phyloP scores from a whole-genome alignment of 1,140 invertebrate genomes.

The Cataglyphis hispanica region DNA sequence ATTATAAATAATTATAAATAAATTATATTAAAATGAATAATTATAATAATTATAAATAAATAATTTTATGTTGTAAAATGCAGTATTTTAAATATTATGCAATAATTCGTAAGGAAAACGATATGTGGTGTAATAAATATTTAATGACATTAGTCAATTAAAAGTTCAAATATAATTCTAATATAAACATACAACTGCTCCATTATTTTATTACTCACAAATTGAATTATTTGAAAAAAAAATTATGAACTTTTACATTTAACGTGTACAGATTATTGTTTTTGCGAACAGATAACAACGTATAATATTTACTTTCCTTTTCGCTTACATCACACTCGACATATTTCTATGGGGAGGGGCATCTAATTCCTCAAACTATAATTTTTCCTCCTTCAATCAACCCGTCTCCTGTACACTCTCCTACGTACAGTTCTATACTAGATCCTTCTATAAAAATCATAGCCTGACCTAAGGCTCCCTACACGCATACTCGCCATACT shows the following conservation, averaged over 20 bases:
- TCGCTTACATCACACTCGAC: slow-evolving; percentile 19
- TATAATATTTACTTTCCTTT: slow-evolving; percentile 1
- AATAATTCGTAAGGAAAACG: too few species aligned
- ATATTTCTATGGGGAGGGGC: not conserved
- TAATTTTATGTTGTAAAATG: too few species aligned
- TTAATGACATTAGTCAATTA: not conserved
- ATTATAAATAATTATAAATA: too few species aligned
- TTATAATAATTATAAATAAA: too few species aligned
- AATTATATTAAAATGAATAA: too few species aligned
- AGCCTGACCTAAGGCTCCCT: slow-evolving; percentile 36
- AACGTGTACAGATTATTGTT: not conserved
- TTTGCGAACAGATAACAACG: not conserved
- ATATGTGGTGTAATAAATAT: too few species aligned
- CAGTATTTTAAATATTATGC: too few species aligned
- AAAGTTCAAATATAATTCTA: not conserved
- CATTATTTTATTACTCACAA: not conserved
- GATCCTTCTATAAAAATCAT: not conserved
- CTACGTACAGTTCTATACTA: not conserved
- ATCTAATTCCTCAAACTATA: slow-evolving; percentile 15
- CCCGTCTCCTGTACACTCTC: not conserved
- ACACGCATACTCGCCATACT: slow-evolving; percentile 43
- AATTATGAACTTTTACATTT: not conserved
- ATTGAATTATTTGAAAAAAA: not conserved
- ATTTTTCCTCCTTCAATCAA: not conserved
- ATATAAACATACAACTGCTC: not conserved